Conservation (phyloP, 2,113 vertebrate species). For the Seriola dumerili region DNA sequence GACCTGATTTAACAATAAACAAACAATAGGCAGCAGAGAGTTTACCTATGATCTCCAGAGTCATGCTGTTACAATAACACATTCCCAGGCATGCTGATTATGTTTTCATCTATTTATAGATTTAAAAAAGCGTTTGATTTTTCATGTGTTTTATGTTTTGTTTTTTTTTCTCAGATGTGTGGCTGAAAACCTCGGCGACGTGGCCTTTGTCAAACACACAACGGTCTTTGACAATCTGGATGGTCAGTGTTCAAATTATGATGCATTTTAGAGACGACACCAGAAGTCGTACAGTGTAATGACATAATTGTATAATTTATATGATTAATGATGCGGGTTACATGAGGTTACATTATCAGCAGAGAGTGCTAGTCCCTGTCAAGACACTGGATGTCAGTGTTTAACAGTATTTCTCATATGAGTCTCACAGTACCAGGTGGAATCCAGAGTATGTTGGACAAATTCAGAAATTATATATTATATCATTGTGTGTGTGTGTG, state of each 20-base stretch:
- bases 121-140: not conserved
- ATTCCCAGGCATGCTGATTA: not conserved
- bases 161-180: slow-evolving; percentile 80
- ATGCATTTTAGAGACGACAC: not conserved
- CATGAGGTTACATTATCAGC: too few species aligned
- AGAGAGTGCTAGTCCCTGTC: slow-evolving; percentile 31
- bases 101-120: slow-evolving; percentile 20
- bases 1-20: not conserved
- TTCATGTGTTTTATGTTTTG: not conserved
- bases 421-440: not conserved
- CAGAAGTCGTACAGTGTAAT: not conserved
- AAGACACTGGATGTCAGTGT: slow-evolving; percentile 80
- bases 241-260: slow-evolving; percentile 71
- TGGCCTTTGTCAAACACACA: slow-evolving; percentile 87
- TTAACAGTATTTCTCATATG: slow-evolving; percentile 41
- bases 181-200: slow-evolving; percentile 86
- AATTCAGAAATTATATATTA: not conserved
- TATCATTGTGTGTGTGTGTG: not conserved
- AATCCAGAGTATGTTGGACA: not conserved
- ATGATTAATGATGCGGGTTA: slow-evolving; percentile 3
- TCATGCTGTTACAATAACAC: not conserved
- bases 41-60: slow-evolving; percentile 25
- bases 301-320: not conserved
- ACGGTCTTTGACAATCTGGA: slow-evolving; percentile 85
- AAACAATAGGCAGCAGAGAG: not conserved